Percentiles rank a stretch among this genome's conserved stretches.
Conservation (phyloP, 2,113 vertebrate species). For the Eleginops maclovinus region DNA sequence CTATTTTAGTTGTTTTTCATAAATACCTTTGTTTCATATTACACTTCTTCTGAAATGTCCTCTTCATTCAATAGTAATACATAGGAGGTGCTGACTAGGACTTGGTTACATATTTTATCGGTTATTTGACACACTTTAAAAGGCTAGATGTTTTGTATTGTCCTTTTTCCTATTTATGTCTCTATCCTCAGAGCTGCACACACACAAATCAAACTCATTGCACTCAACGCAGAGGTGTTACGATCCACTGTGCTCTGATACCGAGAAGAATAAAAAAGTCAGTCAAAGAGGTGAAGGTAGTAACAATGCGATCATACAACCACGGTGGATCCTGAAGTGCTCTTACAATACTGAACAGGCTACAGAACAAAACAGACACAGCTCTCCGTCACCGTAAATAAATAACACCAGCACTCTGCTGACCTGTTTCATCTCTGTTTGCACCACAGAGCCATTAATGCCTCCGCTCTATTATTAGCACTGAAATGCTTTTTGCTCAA, state of each 20-base stretch:
- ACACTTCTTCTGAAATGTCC: neutral
- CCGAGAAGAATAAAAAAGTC: conserved; percentile 14
- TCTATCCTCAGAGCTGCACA: neutral
- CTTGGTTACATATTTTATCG: neutral
- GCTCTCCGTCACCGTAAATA: conserved; percentile 46
- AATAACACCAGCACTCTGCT: conserved; percentile 43
- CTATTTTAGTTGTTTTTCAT: neutral
- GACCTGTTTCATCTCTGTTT: conserved; percentile 55
- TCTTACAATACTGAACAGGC: conserved; percentile 19
- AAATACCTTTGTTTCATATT: neutral
- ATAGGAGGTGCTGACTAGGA: neutral
- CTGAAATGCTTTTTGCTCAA: conserved; percentile 27
- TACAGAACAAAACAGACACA: conserved; percentile 32
- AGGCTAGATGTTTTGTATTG: neutral
- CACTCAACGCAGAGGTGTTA: conserved; percentile 40
- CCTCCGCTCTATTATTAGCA: conserved; percentile 55
- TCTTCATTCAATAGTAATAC: neutral
- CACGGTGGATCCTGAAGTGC: conserved; percentile 49
- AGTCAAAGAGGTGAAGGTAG: conserved; percentile 27
- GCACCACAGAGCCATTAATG: conserved; percentile 50
- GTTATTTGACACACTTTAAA: neutral
- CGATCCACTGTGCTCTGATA: neutral
- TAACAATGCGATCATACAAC: conserved; percentile 51
- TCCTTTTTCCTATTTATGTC: conserved; percentile 19
- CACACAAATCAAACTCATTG: conserved; percentile 1